These are phyloP conservation scores for Ommatoiulus sabulosus DNA, from an alignment of 2,888 invertebrate species.

Conservation along the genomic window DNA sequence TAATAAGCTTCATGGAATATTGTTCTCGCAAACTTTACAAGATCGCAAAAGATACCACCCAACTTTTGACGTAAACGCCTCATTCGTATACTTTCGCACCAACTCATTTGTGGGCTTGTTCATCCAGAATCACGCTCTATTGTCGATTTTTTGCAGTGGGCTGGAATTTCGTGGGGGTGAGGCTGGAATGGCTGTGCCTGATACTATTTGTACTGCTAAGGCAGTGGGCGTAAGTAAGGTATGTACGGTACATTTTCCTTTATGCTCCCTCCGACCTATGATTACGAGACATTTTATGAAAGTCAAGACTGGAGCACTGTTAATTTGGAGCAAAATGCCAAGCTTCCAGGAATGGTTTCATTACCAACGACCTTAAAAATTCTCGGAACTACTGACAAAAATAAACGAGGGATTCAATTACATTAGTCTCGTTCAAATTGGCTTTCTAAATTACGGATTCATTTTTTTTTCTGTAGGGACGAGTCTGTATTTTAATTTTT, in stretches of 20 bases:
- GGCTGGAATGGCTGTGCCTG: slow-evolving; percentile 93
- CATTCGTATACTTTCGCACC: background rate
- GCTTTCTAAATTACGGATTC: background rate
- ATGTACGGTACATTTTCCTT: slow-evolving; percentile 36
- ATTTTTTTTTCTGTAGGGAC: background rate
- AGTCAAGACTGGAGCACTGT: background rate
- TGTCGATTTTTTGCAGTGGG: slow-evolving; percentile 72
- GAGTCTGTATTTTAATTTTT: background rate
- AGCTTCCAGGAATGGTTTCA: background rate
- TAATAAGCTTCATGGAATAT: slow-evolving; percentile 93
- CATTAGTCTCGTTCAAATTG: background rate
- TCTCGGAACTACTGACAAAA: background rate
- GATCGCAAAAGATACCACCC: slow-evolving; percentile 90
- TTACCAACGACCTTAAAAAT: background rate
- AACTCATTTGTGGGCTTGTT: too few species aligned
- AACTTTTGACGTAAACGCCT: slow-evolving; percentile 84
- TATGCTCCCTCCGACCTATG: background rate
- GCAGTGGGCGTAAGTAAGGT: slow-evolving; percentile 91
- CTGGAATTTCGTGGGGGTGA: slow-evolving; percentile 88
- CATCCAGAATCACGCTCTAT: background rate
- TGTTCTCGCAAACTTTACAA: slow-evolving; percentile 85
- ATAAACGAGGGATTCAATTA: background rate
- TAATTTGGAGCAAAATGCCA: background rate
- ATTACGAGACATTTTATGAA: background rate
- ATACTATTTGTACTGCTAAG: slow-evolving; percentile 92